A percentile compares a stretch with the other conserved stretches of the same genome.
Evolutionary conservation across 2,888 invertebrate genomes (phyloP).

Genomic region (Horisme vitalbata): DNA sequence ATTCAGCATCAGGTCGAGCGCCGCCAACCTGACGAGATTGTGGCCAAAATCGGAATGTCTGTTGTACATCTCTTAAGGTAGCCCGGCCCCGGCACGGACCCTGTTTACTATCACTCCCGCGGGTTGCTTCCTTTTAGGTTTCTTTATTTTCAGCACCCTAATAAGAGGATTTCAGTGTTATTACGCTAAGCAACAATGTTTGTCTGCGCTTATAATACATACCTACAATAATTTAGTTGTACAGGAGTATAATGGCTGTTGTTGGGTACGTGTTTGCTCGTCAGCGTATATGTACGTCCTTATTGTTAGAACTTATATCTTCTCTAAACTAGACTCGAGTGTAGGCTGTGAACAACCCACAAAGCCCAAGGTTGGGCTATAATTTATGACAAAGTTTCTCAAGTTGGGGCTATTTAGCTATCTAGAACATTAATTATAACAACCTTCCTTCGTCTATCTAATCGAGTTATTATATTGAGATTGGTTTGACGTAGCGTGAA

Average conservation of each 20-base stretch:
- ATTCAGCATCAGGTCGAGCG: neutral
- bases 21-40: neutral
- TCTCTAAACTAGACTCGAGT: conserved; percentile 16
- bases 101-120: conserved; percentile 64
- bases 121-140: conserved; percentile 52
- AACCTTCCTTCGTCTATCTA: conserved; percentile 1
- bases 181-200: conserved; percentile 24
- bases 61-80: conserved; percentile 8
- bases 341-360: conserved; percentile 19
- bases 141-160: conserved; percentile 48
- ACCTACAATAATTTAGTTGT: conserved; percentile 13
- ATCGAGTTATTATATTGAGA: too few species aligned
- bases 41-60: conserved; percentile 29
- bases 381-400: conserved; percentile 20
- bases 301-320: conserved; percentile 15
- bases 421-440: conserved; percentile 9
- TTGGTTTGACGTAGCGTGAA: too few species aligned
- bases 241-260: conserved; percentile 5
- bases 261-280: conserved; percentile 17
- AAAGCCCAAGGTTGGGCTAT: conserved; percentile 19
- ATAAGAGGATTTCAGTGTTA: conserved; percentile 44
- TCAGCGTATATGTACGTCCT: conserved; percentile 11
- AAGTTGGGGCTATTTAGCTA: conserved; percentile 15
- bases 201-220: conserved; percentile 8
- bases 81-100: conserved; percentile 50